Percentiles rank a stretch among this genome's conserved stretches.
phyloP scores from a whole-genome alignment of 37 sponge, comb jelly and placozoan genomes.

The Agelas oroides region DNA sequence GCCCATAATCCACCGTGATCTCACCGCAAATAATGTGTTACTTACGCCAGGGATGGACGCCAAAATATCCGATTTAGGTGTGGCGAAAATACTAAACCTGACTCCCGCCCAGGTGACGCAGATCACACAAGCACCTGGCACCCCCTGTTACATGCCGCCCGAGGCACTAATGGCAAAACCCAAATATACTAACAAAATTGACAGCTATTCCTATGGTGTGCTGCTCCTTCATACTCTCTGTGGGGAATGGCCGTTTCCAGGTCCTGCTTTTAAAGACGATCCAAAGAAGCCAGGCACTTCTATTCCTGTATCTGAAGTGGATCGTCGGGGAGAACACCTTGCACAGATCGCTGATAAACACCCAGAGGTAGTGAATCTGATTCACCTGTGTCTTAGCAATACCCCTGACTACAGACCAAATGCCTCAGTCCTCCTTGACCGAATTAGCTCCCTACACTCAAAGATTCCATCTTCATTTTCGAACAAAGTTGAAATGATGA shows the following conservation, averaged over 20 bases:
- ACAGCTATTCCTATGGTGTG: conserved; percentile 16
- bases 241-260: conserved; percentile 14
- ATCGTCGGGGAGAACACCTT: background rate
- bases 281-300: background rate
- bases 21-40: conserved; percentile 31
- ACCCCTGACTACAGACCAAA: background rate
- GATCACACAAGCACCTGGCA: conserved; percentile 20
- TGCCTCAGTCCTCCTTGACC: background rate
- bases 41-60: conserved; percentile 1
- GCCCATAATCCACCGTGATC: conserved; percentile 40
- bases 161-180: conserved; percentile 13
- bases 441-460: background rate
- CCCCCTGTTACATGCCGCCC: conserved; percentile 38
- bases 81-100: background rate
- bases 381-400: conserved; percentile 5
- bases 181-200: background rate
- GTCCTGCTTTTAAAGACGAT: background rate
- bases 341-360: background rate
- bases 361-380: background rate
- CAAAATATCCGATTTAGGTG: conserved; percentile 35
- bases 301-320: background rate
- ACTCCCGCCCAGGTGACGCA: conserved; percentile 2
- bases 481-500: background rate
- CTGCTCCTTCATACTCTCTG: background rate
- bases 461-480: background rate